Conservation (phyloP, 1,140 invertebrate species). For the Cydia fagiglandana region DNA sequence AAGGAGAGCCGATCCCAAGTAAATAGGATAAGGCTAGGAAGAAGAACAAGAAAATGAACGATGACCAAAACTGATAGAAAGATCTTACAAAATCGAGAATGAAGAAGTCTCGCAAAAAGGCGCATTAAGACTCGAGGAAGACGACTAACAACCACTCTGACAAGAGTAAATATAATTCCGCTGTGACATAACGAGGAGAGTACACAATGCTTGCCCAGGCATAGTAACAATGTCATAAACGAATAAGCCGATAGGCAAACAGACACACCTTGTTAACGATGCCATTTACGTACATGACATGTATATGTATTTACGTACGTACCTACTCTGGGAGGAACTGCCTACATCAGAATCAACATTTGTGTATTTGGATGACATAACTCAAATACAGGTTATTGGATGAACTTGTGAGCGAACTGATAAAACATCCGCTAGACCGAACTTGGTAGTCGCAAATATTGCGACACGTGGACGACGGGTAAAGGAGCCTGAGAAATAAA, state of each 20-base stretch:
- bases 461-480: not conserved
- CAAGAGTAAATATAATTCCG: slow-evolving; percentile 11
- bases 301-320: slow-evolving; percentile 45
- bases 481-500: not conserved
- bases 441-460: slow-evolving; percentile 27
- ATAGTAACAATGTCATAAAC: slow-evolving; percentile 53
- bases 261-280: slow-evolving; percentile 58
- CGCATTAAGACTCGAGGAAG: too few species aligned
- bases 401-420: slow-evolving; percentile 42
- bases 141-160: not conserved
- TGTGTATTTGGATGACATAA: slow-evolving; percentile 60
- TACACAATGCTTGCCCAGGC: slow-evolving; percentile 50
- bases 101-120: slow-evolving; percentile 1
- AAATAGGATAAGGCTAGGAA: too few species aligned
- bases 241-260: slow-evolving; percentile 51
- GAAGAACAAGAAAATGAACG: too few species aligned
- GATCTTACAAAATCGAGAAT: not conserved
- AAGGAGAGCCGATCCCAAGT: too few species aligned
- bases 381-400: slow-evolving; percentile 62
- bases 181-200: slow-evolving; percentile 43
- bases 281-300: slow-evolving; percentile 45
- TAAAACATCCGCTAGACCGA: slow-evolving; percentile 50
- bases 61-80: too few species aligned
- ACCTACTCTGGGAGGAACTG: slow-evolving; percentile 17
- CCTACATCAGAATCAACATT: slow-evolving; percentile 49